Evolutionary conservation across 2,888 invertebrate genomes (phyloP).

Genomic region (Rhyacophila evoluta): DNA sequence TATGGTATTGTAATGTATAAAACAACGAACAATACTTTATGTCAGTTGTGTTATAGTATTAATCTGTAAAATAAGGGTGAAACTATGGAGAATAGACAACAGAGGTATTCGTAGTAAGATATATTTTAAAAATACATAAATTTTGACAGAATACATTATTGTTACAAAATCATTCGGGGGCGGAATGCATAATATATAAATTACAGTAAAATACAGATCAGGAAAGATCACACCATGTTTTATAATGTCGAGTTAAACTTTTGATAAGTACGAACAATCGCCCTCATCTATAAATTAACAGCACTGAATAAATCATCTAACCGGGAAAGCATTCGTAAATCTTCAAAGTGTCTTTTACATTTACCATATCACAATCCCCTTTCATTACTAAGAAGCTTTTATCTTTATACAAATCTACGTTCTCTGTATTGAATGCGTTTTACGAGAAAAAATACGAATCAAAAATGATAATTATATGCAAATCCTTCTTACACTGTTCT

Average conservation of each 20-base stretch:
- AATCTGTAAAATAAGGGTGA: too few relatives aligned
- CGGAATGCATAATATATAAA: constrained; percentile 9
- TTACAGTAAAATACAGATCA: constrained; percentile 13
- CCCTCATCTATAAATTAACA: constrained; percentile 48
- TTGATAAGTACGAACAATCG: constrained; percentile 27
- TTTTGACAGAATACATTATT: background rate
- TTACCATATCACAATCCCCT: constrained; percentile 35
- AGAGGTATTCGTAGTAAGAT: too few relatives aligned
- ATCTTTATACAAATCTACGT: constrained; percentile 30
- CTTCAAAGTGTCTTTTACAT: constrained; percentile 49
- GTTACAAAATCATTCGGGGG: background rate
- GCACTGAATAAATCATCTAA: constrained; percentile 48
- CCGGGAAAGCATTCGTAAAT: constrained; percentile 43
- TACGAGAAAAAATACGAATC: constrained; percentile 67
- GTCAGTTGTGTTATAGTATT: too few relatives aligned
- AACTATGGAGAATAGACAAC: too few relatives aligned
- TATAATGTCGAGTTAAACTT: constrained; percentile 14
- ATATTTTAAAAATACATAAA: too few relatives aligned
- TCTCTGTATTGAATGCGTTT: constrained; percentile 31
- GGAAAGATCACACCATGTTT: constrained; percentile 12
- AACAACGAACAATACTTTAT: too few relatives aligned
- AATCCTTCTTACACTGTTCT: constrained; percentile 59
- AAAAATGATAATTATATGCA: constrained; percentile 72
- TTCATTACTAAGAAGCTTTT: constrained; percentile 37
- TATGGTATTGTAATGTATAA: too few relatives aligned